Base-by-base conservation (phyloP, 2,113 vertebrate genomes). In the Trematocara stigmaticum region DNA sequence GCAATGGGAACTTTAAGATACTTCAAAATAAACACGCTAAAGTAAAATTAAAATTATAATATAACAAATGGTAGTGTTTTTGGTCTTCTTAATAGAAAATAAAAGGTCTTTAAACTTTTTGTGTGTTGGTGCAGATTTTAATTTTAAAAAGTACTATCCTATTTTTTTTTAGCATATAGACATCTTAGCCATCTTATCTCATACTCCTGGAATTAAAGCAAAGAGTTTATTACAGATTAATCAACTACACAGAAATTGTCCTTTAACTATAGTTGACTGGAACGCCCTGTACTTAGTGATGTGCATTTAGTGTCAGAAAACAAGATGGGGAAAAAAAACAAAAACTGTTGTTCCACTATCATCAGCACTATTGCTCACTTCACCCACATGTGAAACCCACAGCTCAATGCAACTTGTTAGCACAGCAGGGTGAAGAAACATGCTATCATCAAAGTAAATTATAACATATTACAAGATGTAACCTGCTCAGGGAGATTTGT, bases 291-390 rank as follows among this genome's bases (percentile, higher is more conserved):
- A 84, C 64, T 38, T 35, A 38, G 31, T 10, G 34, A 81, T 84
- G 71, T 89, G 74, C 56, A 79, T 66, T 87, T 76, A 87, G 56
- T 86, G 91, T 84, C 85, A 82, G 83, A 82, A 81, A 74, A 81
- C 87, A 91, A 85, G 16, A 76, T 7, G 40, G 38, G 1, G 0
- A 76, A 47, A 31, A 49, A 49, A 7, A 3, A 0, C 12, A 47
- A 71, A 71, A 76, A 8, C 45, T n/a, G 26, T 34, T 3, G 16
- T 49, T 49, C 85, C 92, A 91, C 81, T 87, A 82, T 89, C 84
- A 93, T 92, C 86, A 93, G 85, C 91, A 93, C 92, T 88, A 91
- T 87, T 86, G 78, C 82, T 85, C 80, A 78, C 53, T 83, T 26
- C 82, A 86, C 89, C 89, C 92, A 93, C 85, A 49, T 79, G 57